These are phyloP conservation scores for Chiloscyllium plagiosum DNA, from an alignment of 2,113 vertebrate genomes.

Conservation along the genomic window DNA sequence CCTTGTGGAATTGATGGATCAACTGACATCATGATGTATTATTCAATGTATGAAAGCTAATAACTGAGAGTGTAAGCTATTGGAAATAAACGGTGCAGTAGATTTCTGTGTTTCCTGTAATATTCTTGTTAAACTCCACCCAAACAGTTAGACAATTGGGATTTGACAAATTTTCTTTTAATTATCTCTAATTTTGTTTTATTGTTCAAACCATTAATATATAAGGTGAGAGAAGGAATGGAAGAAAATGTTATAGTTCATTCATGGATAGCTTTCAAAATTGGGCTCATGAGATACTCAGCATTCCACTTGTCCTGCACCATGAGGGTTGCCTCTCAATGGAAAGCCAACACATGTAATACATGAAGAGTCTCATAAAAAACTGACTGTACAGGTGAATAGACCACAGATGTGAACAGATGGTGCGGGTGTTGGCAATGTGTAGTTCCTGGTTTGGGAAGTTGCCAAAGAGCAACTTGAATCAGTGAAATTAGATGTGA, in stretches of 20 bases:
- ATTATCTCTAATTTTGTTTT: not conserved
- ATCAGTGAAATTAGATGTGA: conserved; percentile 6
- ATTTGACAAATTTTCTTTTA: not conserved
- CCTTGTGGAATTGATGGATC: not conserved
- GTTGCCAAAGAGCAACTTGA: conserved; percentile 17
- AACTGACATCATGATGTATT: not conserved
- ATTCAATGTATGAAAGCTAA: not conserved
- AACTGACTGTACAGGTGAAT: conserved; percentile 20
- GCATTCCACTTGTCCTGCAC: conserved; percentile 1
- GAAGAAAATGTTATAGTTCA: not conserved
- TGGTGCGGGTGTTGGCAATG: not conserved
- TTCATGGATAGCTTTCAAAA: not conserved
- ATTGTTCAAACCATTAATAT: not conserved
- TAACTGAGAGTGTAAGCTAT: not conserved
- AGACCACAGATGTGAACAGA: conserved; percentile 16
- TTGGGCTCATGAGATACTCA: not conserved
- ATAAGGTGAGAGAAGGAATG: not conserved
- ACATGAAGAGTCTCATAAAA: conserved; percentile 12
- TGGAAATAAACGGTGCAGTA: not conserved
- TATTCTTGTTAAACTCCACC: not conserved
- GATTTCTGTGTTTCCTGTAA: not conserved
- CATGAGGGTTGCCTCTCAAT: not conserved
- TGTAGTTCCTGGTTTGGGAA: not conserved
- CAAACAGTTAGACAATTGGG: not conserved
- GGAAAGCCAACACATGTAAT: conserved; percentile 9